phyloP scores from a whole-genome alignment of 2,113 vertebrate genomes.

The Hippopotamus amphibius region DNA sequence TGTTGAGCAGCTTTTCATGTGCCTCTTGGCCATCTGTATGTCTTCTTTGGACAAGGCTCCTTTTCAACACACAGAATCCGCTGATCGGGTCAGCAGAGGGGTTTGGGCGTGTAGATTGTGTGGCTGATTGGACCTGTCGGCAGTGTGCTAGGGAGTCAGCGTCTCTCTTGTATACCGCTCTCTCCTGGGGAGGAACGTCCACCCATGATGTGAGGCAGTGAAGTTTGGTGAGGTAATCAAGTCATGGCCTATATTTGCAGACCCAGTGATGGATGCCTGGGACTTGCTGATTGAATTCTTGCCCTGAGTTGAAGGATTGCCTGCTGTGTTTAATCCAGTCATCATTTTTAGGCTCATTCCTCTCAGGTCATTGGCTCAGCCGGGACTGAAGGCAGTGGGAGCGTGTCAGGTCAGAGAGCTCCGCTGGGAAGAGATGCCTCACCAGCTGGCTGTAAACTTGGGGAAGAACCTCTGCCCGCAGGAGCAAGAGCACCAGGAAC shows the following conservation, averaged over 20 bases:
- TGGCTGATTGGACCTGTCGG: background rate
- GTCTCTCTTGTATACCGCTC: background rate
- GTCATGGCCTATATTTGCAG: background rate
- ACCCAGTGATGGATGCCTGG: background rate
- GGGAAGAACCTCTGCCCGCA: background rate
- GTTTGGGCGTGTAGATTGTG: background rate
- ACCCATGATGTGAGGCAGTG: background rate
- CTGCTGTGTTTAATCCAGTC: background rate
- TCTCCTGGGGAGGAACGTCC: background rate
- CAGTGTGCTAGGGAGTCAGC: background rate
- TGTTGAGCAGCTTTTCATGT: too few species aligned
- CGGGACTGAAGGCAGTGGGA: rapidly evolving
- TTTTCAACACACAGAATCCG: background rate
- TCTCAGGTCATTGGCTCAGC: background rate
- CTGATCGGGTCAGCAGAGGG: background rate
- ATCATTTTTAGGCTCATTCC: background rate
- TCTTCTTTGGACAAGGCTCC: background rate
- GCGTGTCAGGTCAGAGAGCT: background rate
- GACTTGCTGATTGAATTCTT: background rate
- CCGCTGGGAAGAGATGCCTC: background rate
- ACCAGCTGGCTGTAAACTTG: background rate
- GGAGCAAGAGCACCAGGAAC: background rate
- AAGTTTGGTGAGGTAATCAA: background rate
- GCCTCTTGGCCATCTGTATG: too few species aligned
- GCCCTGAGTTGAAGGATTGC: background rate